A percentile compares a stretch with the other conserved stretches of the same genome.
Conservation (phyloP, 2,888 invertebrate genomes). For the Furcula furcula region DNA sequence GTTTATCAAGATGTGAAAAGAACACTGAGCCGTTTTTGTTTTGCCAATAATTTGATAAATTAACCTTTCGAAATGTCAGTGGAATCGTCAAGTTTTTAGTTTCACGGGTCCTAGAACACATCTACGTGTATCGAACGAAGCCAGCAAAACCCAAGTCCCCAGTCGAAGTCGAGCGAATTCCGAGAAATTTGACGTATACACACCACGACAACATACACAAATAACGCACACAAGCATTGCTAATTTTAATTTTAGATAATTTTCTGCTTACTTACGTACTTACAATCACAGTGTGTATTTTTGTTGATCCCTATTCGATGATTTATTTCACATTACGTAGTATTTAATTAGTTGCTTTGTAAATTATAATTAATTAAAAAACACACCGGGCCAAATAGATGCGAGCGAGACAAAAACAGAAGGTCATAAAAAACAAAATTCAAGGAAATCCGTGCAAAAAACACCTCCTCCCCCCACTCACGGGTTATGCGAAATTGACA, state of each 20-base stretch:
- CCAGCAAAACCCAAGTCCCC: slow-evolving; percentile 25
- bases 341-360: slow-evolving; percentile 12
- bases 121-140: slow-evolving; percentile 34
- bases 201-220: slow-evolving; percentile 32
- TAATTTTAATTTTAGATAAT: slow-evolving; percentile 59
- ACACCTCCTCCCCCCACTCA: slow-evolving; percentile 21
- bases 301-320: slow-evolving; percentile 11
- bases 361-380: slow-evolving; percentile 18
- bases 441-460: slow-evolving; percentile 44
- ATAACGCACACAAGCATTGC: slow-evolving; percentile 39
- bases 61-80: slow-evolving; percentile 7
- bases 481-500: slow-evolving; percentile 26
- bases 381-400: slow-evolving; percentile 18
- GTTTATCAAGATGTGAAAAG: not conserved
- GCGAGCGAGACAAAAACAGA: slow-evolving; percentile 28
- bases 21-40: not conserved
- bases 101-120: too few species aligned
- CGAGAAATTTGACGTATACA: slow-evolving; percentile 66
- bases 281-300: slow-evolving; percentile 13
- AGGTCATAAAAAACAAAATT: slow-evolving; percentile 31
- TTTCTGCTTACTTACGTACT: slow-evolving; percentile 20
- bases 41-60: slow-evolving; percentile 3
- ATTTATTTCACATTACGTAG: slow-evolving; percentile 21
- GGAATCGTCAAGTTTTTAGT: not conserved
- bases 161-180: slow-evolving; percentile 57